Evolutionary conservation across 2,888 invertebrate species (phyloP).

Genomic region (Parascotia fuliginaria): DNA sequence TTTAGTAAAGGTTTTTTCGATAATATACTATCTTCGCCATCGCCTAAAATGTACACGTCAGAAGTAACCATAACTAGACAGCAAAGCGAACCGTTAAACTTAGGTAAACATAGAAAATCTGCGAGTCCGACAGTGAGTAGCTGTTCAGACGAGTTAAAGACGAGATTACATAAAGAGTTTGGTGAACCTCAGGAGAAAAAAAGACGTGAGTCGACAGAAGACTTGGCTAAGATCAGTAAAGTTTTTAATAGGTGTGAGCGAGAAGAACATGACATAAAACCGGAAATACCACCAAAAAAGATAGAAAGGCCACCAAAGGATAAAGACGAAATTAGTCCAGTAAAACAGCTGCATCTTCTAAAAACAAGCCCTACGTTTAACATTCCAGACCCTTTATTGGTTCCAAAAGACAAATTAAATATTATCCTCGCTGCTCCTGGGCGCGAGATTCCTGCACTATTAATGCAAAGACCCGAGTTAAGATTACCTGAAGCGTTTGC

Average conservation of each 20-base stretch:
- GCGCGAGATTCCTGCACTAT: constrained; percentile 90
- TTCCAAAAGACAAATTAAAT: constrained; percentile 91
- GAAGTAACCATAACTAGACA: constrained; percentile 84
- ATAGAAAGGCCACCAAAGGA: constrained; percentile 55
- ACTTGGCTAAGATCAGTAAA: constrained; percentile 72
- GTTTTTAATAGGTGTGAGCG: constrained; percentile 67
- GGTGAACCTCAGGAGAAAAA: constrained; percentile 79
- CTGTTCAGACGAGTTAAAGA: constrained; percentile 90
- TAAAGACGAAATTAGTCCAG: constrained; percentile 83
- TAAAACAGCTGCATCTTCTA: constrained; percentile 90
- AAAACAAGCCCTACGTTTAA: constrained; percentile 88
- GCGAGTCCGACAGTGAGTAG: constrained; percentile 91
- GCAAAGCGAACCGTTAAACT: constrained; percentile 89
- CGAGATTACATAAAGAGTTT: constrained; percentile 82
- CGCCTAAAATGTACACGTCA: constrained; percentile 85
- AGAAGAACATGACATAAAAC: constrained; percentile 44
- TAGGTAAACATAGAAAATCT: constrained; percentile 88
- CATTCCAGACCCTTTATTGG: constrained; percentile 92
- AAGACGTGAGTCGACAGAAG: constrained; percentile 67
- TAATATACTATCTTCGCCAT: constrained; percentile 86
- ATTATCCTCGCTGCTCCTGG: constrained; percentile 90
- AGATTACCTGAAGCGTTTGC: constrained; percentile 90
- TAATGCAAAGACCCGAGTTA: constrained; percentile 90
- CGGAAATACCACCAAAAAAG: constrained; percentile 54
- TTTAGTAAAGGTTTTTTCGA: too few relatives aligned